Conservation (phyloP, 2,113 vertebrate species). For the Ciconia stormi region DNA sequence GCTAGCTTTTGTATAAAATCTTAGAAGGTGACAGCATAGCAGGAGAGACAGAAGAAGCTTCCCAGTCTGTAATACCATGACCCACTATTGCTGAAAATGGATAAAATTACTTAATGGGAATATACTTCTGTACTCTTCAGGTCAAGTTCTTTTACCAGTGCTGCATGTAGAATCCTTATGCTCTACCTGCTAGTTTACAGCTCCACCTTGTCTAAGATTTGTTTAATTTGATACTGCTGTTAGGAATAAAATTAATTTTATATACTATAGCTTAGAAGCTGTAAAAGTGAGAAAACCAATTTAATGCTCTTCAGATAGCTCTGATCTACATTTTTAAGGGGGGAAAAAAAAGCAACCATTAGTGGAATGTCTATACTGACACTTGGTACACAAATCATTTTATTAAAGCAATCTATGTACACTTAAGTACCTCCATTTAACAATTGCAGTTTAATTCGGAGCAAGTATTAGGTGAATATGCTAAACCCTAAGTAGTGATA, state of each 20-base stretch:
- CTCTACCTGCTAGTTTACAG: background rate
- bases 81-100: background rate
- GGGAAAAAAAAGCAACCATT: background rate
- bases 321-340: background rate
- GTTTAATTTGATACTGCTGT: background rate
- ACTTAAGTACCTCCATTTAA: background rate
- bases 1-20: background rate
- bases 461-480: background rate
- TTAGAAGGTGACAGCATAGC: background rate
- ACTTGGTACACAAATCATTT: background rate
- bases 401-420: conserved; percentile 30
- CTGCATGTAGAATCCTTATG: background rate
- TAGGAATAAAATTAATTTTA: background rate
- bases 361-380: background rate
- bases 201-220: background rate
- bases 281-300: background rate
- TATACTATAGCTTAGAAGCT: background rate
- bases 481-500: background rate
- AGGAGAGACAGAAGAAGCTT: background rate
- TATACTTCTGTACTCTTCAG: background rate
- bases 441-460: background rate
- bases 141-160: background rate
- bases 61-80: background rate
- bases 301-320: background rate
- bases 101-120: background rate